phyloP scores from a whole-genome alignment of 2,797 vertebrate genomes.

The Acropternis orthonyx region DNA sequence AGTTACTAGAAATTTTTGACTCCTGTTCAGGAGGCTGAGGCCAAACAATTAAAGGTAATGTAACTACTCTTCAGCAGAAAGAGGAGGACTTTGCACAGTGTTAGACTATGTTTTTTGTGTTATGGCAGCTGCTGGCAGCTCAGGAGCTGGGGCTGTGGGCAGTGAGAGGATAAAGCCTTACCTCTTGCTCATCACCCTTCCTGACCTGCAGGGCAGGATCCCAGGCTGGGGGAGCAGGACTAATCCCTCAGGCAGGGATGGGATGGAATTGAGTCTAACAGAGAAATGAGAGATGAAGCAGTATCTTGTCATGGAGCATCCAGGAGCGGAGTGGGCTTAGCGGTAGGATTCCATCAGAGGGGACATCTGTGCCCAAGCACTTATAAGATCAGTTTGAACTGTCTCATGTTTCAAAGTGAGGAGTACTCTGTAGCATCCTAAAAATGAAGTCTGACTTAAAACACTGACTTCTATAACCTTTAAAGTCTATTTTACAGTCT shows the following conservation, averaged over 20 bases:
- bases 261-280: not conserved
- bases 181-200: not conserved
- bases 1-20: not conserved
- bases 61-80: not conserved
- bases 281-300: not conserved
- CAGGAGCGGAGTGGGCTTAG: rapidly evolving
- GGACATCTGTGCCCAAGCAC: not conserved
- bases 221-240: rapidly evolving
- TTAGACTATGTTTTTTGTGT: not conserved
- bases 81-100: not conserved
- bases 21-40: not conserved
- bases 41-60: not conserved
- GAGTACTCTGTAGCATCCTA: not conserved
- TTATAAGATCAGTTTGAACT: not conserved
- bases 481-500: not conserved
- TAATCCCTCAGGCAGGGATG: not conserved
- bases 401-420: not conserved
- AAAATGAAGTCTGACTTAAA: not conserved
- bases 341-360: not conserved
- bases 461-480: not conserved
- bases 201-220: too few species aligned
- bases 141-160: not conserved
- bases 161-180: rapidly evolving
- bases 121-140: not conserved
- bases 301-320: not conserved